Evolutionary conservation across 2,888 invertebrate species (phyloP).

Genomic region (Salpingus planirostris): DNA sequence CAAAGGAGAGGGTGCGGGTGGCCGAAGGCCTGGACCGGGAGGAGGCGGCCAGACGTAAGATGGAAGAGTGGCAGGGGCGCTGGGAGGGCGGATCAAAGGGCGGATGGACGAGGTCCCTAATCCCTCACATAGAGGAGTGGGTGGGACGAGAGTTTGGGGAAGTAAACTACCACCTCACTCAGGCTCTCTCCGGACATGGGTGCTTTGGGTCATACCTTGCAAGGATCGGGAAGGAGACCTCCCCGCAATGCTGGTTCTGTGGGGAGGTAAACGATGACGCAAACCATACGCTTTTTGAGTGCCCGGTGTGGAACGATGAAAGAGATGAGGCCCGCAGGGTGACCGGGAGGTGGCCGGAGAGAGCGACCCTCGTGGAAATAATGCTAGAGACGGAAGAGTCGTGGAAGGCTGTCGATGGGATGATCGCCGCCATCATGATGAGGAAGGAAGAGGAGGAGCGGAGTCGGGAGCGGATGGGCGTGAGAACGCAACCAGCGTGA

Average conservation of each 20-base stretch:
- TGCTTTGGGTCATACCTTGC: conserved; percentile 12
- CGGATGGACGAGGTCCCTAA: conserved; percentile 9
- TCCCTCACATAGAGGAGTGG: conserved; percentile 12
- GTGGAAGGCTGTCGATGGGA: background rate
- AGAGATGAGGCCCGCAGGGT: background rate
- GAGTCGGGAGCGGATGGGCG: background rate
- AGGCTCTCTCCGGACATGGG: conserved; percentile 16
- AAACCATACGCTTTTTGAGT: conserved; percentile 6
- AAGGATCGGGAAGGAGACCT: conserved; percentile 10
- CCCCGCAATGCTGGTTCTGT: conserved; percentile 3
- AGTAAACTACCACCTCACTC: conserved; percentile 10
- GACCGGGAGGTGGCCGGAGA: background rate
- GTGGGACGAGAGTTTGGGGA: conserved; percentile 4
- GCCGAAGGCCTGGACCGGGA: background rate
- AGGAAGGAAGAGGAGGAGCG: background rate
- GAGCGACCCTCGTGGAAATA: background rate
- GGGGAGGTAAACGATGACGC: conserved; percentile 3
- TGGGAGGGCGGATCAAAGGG: conserved; percentile 5
- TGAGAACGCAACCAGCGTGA: too few species aligned
- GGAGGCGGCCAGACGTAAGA: background rate
- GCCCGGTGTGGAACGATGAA: conserved; percentile 1
- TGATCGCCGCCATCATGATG: background rate
- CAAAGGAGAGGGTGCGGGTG: conserved; percentile 1
- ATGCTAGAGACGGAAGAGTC: background rate
- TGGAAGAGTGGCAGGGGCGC: conserved; percentile 5